phyloP scores from a whole-genome alignment of 1,140 invertebrate species.

The Plutomurus gul region DNA sequence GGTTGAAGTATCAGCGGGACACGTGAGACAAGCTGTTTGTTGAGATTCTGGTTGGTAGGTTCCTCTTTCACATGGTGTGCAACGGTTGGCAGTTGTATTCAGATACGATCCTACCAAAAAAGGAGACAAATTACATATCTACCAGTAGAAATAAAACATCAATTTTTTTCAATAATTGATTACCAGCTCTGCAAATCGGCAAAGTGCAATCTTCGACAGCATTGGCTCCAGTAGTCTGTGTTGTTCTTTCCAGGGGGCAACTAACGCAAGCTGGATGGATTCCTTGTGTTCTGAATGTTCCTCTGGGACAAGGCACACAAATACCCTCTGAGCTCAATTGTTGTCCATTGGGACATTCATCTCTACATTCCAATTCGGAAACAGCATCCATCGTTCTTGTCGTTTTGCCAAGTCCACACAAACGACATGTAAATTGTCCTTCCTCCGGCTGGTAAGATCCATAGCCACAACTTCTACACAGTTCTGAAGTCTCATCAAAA shows the following conservation, averaged over 20 bases:
- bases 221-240: conserved; percentile 77
- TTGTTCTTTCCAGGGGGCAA: conserved; percentile 88
- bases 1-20: conserved; percentile 91
- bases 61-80: conserved; percentile 85
- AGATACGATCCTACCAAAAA: conserved; percentile 71
- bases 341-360: conserved; percentile 87
- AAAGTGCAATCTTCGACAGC: conserved; percentile 88
- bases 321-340: conserved; percentile 85
- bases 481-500: conserved; percentile 80
- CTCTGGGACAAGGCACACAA: conserved; percentile 88
- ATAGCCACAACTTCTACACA: conserved; percentile 89
- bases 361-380: conserved; percentile 79
- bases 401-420: conserved; percentile 90
- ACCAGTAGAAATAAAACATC: neutral
- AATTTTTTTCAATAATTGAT: conserved; percentile 36
- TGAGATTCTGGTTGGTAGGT: conserved; percentile 90
- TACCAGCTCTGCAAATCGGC: conserved; percentile 79
- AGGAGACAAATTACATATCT: neutral
- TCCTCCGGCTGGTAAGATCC: conserved; percentile 91
- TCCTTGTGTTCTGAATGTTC: conserved; percentile 86
- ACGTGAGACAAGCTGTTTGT: conserved; percentile 83
- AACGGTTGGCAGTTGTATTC: conserved; percentile 81
- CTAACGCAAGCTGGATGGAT: conserved; percentile 83
- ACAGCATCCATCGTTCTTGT: conserved; percentile 89
- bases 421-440: conserved; percentile 84